Percentiles rank a stretch among this genome's conserved stretches.
These are phyloP conservation scores for Siniperca scherzeri DNA, from an alignment of 2,797 vertebrate species.

Conservation along the genomic window DNA sequence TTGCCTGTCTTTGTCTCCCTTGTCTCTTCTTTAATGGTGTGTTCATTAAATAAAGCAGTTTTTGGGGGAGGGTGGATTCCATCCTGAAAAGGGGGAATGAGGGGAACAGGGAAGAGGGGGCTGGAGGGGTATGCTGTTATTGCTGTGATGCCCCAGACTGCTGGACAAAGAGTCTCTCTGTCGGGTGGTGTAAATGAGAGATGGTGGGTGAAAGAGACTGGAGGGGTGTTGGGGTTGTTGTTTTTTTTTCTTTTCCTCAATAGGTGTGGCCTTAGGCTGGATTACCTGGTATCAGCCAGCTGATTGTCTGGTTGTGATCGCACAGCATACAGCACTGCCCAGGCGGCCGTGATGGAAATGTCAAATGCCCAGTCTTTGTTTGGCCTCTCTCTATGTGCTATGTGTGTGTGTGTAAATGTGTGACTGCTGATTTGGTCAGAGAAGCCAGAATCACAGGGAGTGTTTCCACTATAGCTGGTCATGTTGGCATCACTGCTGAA, in stretches of 20 bases:
- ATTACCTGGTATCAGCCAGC: constrained; percentile 55
- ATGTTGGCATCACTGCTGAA: constrained; percentile 25
- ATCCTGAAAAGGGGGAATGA: constrained; percentile 68
- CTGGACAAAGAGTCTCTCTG: constrained; percentile 80
- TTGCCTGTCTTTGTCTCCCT: constrained; percentile 73
- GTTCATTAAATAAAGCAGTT: constrained; percentile 85
- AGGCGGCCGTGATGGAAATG: constrained; percentile 67
- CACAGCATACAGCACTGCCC: constrained; percentile 3
- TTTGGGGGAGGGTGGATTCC: constrained; percentile 56
- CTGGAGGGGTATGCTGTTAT: constrained; percentile 51
- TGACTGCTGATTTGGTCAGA: constrained; percentile 30
- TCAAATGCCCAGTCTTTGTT: constrained; percentile 62
- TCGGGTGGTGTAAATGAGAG: constrained; percentile 54
- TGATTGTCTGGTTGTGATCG: constrained; percentile 52
- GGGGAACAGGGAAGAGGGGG: constrained; percentile 30
- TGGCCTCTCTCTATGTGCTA: constrained; percentile 11
- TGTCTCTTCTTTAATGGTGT: constrained; percentile 80
- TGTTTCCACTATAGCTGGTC: constrained; percentile 33
- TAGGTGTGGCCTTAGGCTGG: constrained; percentile 54
- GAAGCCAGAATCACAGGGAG: constrained; percentile 42
- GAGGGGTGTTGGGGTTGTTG: constrained; percentile 23
- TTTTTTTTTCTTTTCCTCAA: constrained; percentile 21
- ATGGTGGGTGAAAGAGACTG: constrained; percentile 42
- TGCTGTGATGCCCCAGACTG: constrained; percentile 66
- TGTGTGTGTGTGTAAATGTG: constrained; percentile 24